Evolutionary conservation across 2,113 vertebrate species (phyloP), one percentile per base, ranked within the genome.

Genomic region (Python bivittatus): DNA sequence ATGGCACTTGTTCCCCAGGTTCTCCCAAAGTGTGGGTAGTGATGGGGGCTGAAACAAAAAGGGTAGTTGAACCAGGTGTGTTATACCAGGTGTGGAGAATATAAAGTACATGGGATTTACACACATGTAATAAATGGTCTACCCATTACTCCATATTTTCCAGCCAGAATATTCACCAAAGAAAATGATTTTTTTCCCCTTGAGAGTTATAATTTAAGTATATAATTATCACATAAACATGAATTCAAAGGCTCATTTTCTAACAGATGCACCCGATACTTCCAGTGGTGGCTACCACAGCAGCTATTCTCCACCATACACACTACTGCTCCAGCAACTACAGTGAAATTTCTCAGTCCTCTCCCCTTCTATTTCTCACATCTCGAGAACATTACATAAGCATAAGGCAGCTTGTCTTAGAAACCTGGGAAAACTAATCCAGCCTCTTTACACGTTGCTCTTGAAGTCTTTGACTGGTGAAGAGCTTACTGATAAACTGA

Each of bases 21-120:
- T 23, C 17, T 60, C 64, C 38, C 58, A 91, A 29, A 68, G 5
- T 20, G 57, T 11, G 87, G 1, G 54, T 22, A 92, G 29, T 89
- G 91, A 42, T 88, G 79, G 54, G 83, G 9, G 87, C 83, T n/a
- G 58, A 87, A 92, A 95, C 92, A 83, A 88, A 5, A 23, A 88
- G 20, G 17, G 1, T 86, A 33, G 22, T 86, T 83, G 22, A 33
- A 2, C 2, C n/a, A n/a, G 38, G 88, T 91, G 90, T 93, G 85
- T 89, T 8, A 95, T 88, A 93, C 88, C 29, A 94, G 25, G 90
- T 94, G 92, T 92, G 48, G 92, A 85, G 93, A 64, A 86, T 57
- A n/a, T 87, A 90, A 88, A 72, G 29, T 90, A 95, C 4, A 48
- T 54, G 17, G 48, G 20, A 72, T 89, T 54, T 33, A 52, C 60